Percentiles rank a stretch among this genome's conserved stretches.
These are phyloP conservation scores for Gymnocypris eckloni DNA, from an alignment of 2,797 vertebrate species.

Conservation along the genomic window DNA sequence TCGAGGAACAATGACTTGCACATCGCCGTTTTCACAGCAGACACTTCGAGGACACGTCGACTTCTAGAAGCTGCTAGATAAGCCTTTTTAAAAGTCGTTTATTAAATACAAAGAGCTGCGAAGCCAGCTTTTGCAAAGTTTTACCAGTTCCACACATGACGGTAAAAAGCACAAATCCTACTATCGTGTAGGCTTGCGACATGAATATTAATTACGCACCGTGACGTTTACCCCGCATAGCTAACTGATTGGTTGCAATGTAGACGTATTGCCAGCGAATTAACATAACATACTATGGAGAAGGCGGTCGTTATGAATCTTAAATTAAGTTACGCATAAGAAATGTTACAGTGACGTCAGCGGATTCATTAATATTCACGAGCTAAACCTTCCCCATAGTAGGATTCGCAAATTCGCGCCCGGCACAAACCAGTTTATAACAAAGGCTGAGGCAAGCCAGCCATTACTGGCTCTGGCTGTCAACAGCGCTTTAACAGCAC, in stretches of 20 bases:
- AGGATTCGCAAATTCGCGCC: slow-evolving; percentile 22
- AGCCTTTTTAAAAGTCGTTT: not conserved
- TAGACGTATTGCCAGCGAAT: not conserved
- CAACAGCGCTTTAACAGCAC: slow-evolving; percentile 20
- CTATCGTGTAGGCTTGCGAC: not conserved
- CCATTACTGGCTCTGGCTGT: slow-evolving; percentile 45
- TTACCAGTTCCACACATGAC: slow-evolving; percentile 3
- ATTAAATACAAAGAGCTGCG: not conserved
- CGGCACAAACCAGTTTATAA: slow-evolving; percentile 39
- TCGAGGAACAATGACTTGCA: slow-evolving; percentile 71
- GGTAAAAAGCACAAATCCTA: not conserved
- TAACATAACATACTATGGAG: slow-evolving; percentile 11
- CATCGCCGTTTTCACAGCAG: slow-evolving; percentile 50
- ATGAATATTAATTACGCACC: slow-evolving; percentile 30
- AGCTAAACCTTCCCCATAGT: not conserved
- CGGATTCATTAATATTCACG: not conserved
- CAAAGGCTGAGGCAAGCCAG: slow-evolving; percentile 58
- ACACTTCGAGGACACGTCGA: not conserved
- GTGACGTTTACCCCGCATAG: not conserved
- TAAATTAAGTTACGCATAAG: not conserved
- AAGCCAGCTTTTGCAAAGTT: slow-evolving; percentile 31
- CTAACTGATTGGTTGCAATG: slow-evolving; percentile 11
- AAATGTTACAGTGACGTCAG: not conserved
- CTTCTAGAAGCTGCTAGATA: not conserved
- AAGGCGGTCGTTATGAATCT: not conserved